Base-by-base conservation (phyloP, 2,113 vertebrate genomes). In the Halichoerus grypus region DNA sequence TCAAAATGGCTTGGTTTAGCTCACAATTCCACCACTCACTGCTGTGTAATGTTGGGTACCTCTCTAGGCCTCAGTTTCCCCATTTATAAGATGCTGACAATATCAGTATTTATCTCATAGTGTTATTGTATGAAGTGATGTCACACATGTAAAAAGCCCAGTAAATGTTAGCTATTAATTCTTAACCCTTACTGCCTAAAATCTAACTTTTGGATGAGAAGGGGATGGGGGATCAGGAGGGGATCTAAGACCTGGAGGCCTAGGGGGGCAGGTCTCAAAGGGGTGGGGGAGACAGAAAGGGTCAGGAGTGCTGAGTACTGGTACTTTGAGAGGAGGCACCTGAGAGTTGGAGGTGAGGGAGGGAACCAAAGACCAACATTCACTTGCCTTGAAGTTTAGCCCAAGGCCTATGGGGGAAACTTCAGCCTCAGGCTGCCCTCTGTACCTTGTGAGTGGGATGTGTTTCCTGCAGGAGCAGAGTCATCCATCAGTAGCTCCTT, bases 151-250 rank as follows among this genome's bases (percentile, higher is more conserved):
- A 91, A 76, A 79, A 74, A 88, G 1, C 36, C 92, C 61, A 93
- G 4, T 77, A 59, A 53, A 36, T 72, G 4, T 83, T 67, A 96
- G 21, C n/a, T 97, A 26, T 65, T 97, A 69, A 81, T 63, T 92
- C 74, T 95, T 96, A 90, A 55, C 12, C 39, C 10, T 1, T 46
- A 33, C 36, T 88, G 57, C 53, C 46, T 93, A 65, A 85, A 77
- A 67, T 77, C 26, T 79, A 79, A 77, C 6, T 93, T 94, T 94
- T 76, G 61, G 31, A 33, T 95, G 53, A 63, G 72, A 81, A 84
- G 46, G 84, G 4, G 4, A 39, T 93, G 42, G 28, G 18, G 1
- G 36, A 22, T 81, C 11, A 85, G 31, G 51, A 72, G 16, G 36
- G 16, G 42, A 39, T 33, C 5, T n/a, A 33, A 82, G 14, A 2